A percentile compares a stretch with the other conserved stretches of the same genome.
Evolutionary conservation across 2,797 vertebrate species (phyloP).

Genomic region (Phalloptychus januarius): DNA sequence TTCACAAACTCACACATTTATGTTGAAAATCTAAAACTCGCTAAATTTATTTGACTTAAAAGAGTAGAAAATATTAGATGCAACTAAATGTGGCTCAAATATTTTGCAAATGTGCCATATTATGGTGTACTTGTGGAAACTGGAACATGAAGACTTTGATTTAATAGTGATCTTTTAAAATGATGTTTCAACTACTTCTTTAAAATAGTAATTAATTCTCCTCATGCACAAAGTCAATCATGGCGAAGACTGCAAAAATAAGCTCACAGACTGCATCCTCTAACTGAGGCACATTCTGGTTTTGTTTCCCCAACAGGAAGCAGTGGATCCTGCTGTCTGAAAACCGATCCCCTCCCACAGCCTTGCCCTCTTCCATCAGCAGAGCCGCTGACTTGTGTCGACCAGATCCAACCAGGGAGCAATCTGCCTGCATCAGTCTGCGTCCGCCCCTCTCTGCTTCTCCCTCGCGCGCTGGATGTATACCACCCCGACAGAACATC

Average conservation of each 20-base stretch:
- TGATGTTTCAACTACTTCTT: background rate
- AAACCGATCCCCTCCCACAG: conserved; percentile 54
- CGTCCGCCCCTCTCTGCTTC: conserved; percentile 34
- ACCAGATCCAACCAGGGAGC: conserved; percentile 56
- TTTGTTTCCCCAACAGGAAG: conserved; percentile 33
- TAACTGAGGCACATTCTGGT: conserved; percentile 30
- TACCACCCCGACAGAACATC: conserved; percentile 30
- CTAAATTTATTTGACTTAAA: too few relatives aligned
- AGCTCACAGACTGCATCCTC: conserved; percentile 19
- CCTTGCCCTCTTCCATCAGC: conserved; percentile 44
- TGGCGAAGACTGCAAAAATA: background rate
- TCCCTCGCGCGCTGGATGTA: conserved; percentile 8
- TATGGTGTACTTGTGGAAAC: background rate
- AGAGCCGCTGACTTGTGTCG: conserved; percentile 61
- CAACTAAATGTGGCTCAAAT: too few relatives aligned
- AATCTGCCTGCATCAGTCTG: conserved; percentile 60
- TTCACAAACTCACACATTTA: too few relatives aligned
- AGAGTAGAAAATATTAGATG: too few relatives aligned
- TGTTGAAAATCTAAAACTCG: too few relatives aligned
- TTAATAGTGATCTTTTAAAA: background rate
- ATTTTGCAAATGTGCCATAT: too few relatives aligned
- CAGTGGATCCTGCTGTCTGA: conserved; percentile 43
- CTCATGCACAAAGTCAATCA: background rate
- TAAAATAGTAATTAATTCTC: background rate
- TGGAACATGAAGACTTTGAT: background rate